A percentile compares a stretch with the other conserved stretches of the same genome.
Evolutionary conservation across 2,797 vertebrate genomes (phyloP).

Genomic region (Lepidocolaptes lacrymiger): DNA sequence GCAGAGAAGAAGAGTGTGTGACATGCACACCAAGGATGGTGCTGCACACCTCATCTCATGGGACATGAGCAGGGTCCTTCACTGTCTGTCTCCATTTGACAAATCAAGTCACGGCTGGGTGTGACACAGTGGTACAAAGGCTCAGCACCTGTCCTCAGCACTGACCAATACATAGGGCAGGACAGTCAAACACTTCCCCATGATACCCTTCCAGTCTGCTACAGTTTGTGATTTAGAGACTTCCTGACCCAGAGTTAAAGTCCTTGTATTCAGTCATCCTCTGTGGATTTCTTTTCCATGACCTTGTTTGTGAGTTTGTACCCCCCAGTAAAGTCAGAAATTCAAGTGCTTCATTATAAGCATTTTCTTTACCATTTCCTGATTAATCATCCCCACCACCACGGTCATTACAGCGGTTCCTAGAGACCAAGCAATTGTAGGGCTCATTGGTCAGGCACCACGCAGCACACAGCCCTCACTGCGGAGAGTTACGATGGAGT

Average conservation of each 20-base stretch:
- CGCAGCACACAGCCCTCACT: neutral
- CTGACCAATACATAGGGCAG: neutral
- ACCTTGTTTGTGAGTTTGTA: conserved; percentile 27
- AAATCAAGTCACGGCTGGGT: neutral
- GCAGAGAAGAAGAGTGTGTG: neutral
- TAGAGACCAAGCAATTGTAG: neutral
- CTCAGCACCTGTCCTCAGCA: neutral
- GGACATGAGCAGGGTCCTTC: neutral
- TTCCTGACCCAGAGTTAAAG: neutral
- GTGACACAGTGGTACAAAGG: neutral
- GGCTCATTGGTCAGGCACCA: conserved; percentile 21
- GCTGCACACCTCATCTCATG: neutral
- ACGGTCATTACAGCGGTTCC: neutral
- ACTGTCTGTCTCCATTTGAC: neutral
- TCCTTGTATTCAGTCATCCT: neutral
- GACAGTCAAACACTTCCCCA: neutral
- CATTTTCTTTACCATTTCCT: conserved; percentile 60
- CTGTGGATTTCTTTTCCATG: neutral
- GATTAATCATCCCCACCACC: conserved; percentile 11
- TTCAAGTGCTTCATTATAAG: neutral
- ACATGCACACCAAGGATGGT: neutral
- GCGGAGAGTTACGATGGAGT: rapidly evolving
- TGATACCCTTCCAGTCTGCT: neutral
- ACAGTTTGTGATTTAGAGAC: neutral
- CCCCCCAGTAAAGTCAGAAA: neutral